Evolutionary conservation across 2,888 invertebrate species (phyloP).

Genomic region (Lepetodrilus schrolli): DNA sequence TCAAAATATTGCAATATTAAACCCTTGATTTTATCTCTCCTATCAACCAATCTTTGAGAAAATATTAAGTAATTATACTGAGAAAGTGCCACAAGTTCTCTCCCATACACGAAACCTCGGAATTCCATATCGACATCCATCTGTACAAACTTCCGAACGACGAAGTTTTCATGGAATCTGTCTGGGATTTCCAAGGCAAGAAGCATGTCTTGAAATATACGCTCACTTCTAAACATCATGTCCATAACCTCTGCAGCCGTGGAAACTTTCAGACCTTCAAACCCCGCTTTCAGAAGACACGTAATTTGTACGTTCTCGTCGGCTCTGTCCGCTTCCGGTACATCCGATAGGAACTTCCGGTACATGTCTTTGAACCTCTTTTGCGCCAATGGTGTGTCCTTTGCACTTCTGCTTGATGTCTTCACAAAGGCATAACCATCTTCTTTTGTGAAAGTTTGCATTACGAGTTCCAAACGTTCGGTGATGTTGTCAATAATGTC

Average conservation of each 20-base stretch:
- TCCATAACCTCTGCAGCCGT: constrained; percentile 56
- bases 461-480: constrained; percentile 44
- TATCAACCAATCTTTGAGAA: constrained; percentile 49
- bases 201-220: constrained; percentile 65
- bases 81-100: constrained; percentile 54
- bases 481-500: constrained; percentile 41
- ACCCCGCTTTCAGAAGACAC: constrained; percentile 59
- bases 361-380: constrained; percentile 54
- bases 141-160: constrained; percentile 59
- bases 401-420: constrained; percentile 65
- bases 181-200: constrained; percentile 57
- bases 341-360: constrained; percentile 38
- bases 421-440: constrained; percentile 63
- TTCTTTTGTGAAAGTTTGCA: constrained; percentile 41
- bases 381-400: constrained; percentile 63
- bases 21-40: constrained; percentile 43
- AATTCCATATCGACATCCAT: constrained; percentile 69
- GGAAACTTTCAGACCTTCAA: constrained; percentile 54
- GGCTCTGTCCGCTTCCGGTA: constrained; percentile 32
- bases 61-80: constrained; percentile 66
- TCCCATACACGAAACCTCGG: constrained; percentile 60
- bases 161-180: constrained; percentile 61
- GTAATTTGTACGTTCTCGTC: constrained; percentile 60
- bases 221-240: constrained; percentile 61
- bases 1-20: constrained; percentile 49